phyloP scores from a whole-genome alignment of 2,888 invertebrate genomes.

The Caenorhabditis becei region DNA sequence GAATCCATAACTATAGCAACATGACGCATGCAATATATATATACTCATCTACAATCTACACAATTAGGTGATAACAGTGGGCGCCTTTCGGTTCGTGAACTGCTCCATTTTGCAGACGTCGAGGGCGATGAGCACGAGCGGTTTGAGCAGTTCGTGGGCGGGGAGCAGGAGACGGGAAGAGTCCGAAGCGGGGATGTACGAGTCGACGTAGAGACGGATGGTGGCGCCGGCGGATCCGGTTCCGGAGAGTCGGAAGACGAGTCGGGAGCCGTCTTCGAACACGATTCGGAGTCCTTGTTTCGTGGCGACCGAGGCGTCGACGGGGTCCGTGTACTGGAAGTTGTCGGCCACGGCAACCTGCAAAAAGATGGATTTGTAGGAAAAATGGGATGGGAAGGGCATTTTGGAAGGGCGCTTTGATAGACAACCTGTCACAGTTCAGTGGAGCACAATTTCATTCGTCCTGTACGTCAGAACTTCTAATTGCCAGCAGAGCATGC shows the following conservation, averaged over 20 bases:
- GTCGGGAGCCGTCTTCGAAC: conserved; percentile 94
- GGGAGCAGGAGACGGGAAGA: conserved; percentile 83
- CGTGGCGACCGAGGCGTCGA: conserved; percentile 91
- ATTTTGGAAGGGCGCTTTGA: too few relatives aligned
- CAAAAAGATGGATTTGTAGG: neutral
- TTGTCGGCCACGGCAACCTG: conserved; percentile 90
- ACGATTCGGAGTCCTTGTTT: conserved; percentile 91
- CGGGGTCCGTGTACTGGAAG: conserved; percentile 96
- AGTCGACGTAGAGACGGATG: conserved; percentile 93
- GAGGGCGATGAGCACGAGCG: conserved; percentile 92
- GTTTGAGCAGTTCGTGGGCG: conserved; percentile 88
- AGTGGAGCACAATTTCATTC: too few relatives aligned
- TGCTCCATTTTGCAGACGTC: conserved; percentile 89
- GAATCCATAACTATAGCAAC: too few relatives aligned
- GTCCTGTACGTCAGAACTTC: too few relatives aligned
- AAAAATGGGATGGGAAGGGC: too few relatives aligned
- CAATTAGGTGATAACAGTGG: conserved; percentile 92
- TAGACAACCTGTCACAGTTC: too few relatives aligned
- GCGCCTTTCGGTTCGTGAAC: conserved; percentile 91
- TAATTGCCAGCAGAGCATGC: too few relatives aligned
- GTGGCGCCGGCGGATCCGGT: conserved; percentile 99
- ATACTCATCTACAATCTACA: conserved; percentile 23
- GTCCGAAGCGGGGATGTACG: conserved; percentile 88
- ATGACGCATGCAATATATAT: conserved; percentile 40
- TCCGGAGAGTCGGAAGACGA: conserved; percentile 95